These are phyloP conservation scores for Jacana jacana DNA, from an alignment of 2,113 vertebrate species.

Conservation along the genomic window DNA sequence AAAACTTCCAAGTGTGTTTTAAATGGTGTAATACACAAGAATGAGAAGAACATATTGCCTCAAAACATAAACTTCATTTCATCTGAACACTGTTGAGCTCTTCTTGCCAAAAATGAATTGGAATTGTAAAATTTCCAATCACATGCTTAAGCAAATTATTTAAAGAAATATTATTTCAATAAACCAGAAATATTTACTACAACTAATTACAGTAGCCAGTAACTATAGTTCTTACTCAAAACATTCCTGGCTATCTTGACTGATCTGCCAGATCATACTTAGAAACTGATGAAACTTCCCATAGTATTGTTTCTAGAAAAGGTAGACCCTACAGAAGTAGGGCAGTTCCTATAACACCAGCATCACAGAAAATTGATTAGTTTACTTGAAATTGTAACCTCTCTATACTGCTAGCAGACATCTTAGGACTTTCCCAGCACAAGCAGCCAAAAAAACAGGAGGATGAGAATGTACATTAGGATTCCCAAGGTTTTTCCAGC, in stretches of 20 bases:
- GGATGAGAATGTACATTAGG: not conserved
- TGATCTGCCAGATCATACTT: not conserved
- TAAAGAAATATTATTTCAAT: not conserved
- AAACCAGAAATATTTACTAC: not conserved
- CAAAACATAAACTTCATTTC: not conserved
- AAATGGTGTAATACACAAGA: not conserved
- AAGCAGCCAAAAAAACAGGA: not conserved
- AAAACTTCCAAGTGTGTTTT: not conserved
- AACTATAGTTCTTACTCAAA: not conserved
- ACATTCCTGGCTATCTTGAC: not conserved
- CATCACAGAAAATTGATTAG: not conserved
- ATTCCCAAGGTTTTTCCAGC: not conserved
- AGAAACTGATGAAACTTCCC: too few species aligned
- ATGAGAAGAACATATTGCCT: not conserved
- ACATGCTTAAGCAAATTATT: not conserved
- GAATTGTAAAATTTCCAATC: not conserved
- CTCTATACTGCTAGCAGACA: not conserved
- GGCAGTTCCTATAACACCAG: not conserved
- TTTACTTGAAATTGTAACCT: not conserved
- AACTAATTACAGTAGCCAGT: not conserved
- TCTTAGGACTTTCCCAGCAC: not conserved
- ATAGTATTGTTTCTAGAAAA: not conserved
- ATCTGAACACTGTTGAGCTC: not conserved
- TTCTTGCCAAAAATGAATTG: not conserved
- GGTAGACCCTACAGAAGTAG: not conserved